Evolutionary conservation across 2,113 vertebrate genomes (phyloP), one percentile per base, ranked within the genome.

Genomic region (Lepidothrix coronata): DNA sequence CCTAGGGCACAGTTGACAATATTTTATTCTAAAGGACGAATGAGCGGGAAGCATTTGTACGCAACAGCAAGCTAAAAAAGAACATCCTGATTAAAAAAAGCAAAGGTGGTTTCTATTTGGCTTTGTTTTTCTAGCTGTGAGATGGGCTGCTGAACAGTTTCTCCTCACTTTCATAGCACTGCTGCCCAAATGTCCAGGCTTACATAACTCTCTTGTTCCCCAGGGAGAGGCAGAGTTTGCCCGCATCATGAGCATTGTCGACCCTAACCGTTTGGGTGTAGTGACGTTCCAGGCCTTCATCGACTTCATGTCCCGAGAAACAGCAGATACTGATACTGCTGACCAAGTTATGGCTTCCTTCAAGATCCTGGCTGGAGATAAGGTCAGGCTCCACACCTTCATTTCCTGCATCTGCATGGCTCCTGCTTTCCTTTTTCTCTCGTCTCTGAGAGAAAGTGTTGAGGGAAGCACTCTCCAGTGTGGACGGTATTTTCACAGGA

Each of bases 201-300:
- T 30, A 97, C n/a, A 2, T 28, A 75, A 58, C 52, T 90, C 51
- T 97, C 39, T 97, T 97, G 89, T 82, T 89, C 91, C 93, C 54
- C 97, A 99, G 99, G 99, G 99, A 89, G 99, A 99, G 97, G 99
- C 98, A 46, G 99, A 99, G 97, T 99, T 99, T 97, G 98, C 99
- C 89, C 99, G 99, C 91, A 99, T 99, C 98, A 99, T 99, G 99
- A 99, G 99, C 98, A 98, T 99, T 14, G 99, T 99, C 7, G 99
- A 99, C 91, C 99, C 99, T n/a, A 99, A 99, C 98, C 98, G 99
- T 78, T 93, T 99, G 91, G 99, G 99, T 57, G 96, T 99, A 11
- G 98, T 99, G 97, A 99, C 99, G 2, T 99, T 99, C 98, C 99
- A 99, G 98, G 99, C 98, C 97, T 99, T 99, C 97, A 99, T 99